phyloP scores from a whole-genome alignment of 2,113 vertebrate species.

The Gopherus evgoodei region DNA sequence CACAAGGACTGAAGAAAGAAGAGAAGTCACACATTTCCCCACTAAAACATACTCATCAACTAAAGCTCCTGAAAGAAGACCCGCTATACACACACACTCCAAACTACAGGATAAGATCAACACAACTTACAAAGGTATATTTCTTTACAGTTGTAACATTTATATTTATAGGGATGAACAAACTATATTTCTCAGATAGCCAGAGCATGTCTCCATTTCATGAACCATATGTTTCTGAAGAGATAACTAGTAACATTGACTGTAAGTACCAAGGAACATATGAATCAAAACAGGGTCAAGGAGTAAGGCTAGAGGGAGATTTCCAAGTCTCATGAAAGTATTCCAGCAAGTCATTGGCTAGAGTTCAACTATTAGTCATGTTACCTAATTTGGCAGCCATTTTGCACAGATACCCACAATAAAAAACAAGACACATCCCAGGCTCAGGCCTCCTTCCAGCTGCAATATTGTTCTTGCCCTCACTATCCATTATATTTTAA shows the following conservation, averaged over 20 bases:
- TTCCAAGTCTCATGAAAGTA: neutral
- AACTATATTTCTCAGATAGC: neutral
- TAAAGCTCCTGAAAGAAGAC: neutral
- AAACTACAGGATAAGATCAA: neutral
- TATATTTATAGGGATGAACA: neutral
- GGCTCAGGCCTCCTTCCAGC: neutral
- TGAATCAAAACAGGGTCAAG: neutral
- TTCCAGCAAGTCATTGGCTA: neutral
- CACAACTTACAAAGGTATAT: neutral
- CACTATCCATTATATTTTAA: neutral
- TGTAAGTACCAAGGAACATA: neutral
- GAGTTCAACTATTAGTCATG: neutral
- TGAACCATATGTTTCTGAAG: neutral
- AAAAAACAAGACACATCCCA: neutral
- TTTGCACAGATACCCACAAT: neutral
- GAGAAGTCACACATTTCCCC: neutral
- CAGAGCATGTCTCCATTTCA: neutral
- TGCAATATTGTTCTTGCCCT: neutral
- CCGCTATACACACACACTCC: neutral
- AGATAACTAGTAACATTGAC: neutral
- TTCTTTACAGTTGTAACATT: neutral
- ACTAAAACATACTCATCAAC: neutral
- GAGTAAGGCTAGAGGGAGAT: neutral
- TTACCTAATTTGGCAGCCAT: neutral
- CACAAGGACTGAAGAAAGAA: neutral